These are phyloP conservation scores for Urophycis tenuis DNA, from an alignment of 2,797 vertebrate species.

Conservation along the genomic window DNA sequence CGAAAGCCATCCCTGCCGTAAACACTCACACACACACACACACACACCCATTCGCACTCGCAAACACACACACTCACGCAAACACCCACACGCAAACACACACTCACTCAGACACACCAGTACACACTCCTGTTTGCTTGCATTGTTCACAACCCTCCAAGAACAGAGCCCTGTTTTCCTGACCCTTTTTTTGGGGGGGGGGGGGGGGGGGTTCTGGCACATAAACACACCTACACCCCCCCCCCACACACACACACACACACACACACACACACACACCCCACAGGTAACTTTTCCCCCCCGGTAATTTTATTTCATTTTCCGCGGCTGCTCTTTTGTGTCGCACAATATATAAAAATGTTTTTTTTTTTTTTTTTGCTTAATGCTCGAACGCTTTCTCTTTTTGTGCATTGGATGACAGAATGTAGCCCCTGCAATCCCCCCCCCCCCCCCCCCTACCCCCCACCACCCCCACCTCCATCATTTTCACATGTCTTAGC, in stretches of 20 bases:
- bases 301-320: background rate
- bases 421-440: conserved; percentile 54
- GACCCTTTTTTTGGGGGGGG: conserved; percentile 24
- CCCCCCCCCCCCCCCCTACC: conserved; percentile 42
- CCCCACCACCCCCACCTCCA: conserved; percentile 37
- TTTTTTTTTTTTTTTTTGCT: conserved; percentile 25
- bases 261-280: background rate
- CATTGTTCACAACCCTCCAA: conserved; percentile 34
- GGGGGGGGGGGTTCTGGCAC: too few relatives aligned
- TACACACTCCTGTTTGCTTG: conserved; percentile 40
- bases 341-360: background rate
- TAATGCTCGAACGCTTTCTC: conserved; percentile 29
- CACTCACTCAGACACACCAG: background rate
- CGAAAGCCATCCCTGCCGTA: conserved; percentile 38
- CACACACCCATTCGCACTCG: background rate
- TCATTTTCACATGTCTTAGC: conserved; percentile 65
- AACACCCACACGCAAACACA: background rate
- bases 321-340: conserved; percentile 35
- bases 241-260: background rate
- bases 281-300: background rate
- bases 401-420: conserved; percentile 57
- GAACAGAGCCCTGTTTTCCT: conserved; percentile 22
- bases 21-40: conserved; percentile 25
- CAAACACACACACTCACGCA: background rate
- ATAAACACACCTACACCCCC: conserved; percentile 9